Evolutionary conservation across 2,797 vertebrate genomes (phyloP).

Genomic region (Erethizon dorsatum): DNA sequence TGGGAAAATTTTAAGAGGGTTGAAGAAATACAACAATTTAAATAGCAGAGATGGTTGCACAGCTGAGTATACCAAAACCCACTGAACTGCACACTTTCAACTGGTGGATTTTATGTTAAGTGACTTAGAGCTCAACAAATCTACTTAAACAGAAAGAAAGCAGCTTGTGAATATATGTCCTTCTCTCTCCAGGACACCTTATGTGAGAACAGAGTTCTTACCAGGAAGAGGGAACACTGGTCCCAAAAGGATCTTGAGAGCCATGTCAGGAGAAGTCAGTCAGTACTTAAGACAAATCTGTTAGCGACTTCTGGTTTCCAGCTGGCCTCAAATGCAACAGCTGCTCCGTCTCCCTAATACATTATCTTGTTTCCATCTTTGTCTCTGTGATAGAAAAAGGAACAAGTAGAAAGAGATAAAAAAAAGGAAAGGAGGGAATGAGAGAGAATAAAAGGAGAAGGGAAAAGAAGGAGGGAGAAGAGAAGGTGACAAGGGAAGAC

Average conservation of each 20-base stretch:
- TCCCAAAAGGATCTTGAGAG: not conserved
- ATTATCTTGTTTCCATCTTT: not conserved
- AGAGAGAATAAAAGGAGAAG: not conserved
- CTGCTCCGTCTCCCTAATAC: not conserved
- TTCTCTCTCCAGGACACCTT: not conserved
- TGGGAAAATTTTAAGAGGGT: not conserved
- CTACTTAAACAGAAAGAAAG: not conserved
- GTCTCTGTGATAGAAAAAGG: not conserved
- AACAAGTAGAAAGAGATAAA: not conserved
- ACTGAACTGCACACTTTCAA: not conserved
- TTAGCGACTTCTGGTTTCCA: not conserved
- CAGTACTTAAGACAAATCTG: not conserved
- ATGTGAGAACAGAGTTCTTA: not conserved
- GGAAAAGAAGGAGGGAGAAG: not conserved
- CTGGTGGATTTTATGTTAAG: not conserved
- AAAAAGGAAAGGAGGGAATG: not conserved
- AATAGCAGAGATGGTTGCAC: not conserved
- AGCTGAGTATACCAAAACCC: not conserved
- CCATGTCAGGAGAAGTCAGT: not conserved
- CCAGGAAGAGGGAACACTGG: not conserved
- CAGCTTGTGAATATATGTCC: not conserved
- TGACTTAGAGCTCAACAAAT: constrained; percentile 37
- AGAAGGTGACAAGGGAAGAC: too few relatives aligned
- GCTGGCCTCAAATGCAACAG: not conserved
- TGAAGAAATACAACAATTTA: constrained; percentile 28